A percentile compares a stretch with the other conserved stretches of the same genome.
Conservation (phyloP, 2,888 invertebrate genomes). For the Scaptomyza cyrtandrae region DNA sequence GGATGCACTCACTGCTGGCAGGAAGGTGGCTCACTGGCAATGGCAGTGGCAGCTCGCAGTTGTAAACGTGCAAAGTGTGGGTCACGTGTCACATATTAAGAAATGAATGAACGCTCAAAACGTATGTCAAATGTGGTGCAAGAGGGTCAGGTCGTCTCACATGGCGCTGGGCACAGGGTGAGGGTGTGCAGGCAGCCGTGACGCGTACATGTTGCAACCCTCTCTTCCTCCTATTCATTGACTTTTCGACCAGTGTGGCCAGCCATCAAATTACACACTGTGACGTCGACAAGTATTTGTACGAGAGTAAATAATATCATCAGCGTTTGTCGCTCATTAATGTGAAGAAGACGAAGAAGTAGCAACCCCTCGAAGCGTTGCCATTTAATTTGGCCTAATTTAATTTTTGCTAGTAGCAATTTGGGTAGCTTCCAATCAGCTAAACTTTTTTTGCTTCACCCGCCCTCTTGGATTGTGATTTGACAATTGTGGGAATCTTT, state of each 20-base stretch:
- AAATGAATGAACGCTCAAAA: conserved; percentile 72
- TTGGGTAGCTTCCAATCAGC: conserved; percentile 42
- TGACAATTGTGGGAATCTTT: conserved; percentile 78
- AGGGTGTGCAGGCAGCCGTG: conserved; percentile 75
- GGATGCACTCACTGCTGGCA: conserved; percentile 39
- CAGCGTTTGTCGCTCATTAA: conserved; percentile 77
- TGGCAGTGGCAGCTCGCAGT: conserved; percentile 16
- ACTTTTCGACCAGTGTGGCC: conserved; percentile 71
- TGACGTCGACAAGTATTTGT: conserved; percentile 45
- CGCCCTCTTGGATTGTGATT: conserved; percentile 53
- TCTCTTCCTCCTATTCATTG: conserved; percentile 47
- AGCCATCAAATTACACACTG: conserved; percentile 61
- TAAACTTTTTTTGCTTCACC: conserved; percentile 6
- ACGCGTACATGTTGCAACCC: conserved; percentile 64
- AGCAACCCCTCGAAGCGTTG: conserved; percentile 28
- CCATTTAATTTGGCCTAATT: conserved; percentile 77
- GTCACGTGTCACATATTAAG: conserved; percentile 78
- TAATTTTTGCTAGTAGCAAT: conserved; percentile 73
- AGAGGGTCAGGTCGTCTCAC: conserved; percentile 23
- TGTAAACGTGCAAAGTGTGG: conserved; percentile 74
- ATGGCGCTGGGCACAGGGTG: no score
- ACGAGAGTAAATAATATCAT: conserved; percentile 72
- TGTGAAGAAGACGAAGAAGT: conserved; percentile 12
- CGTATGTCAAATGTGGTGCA: conserved; percentile 73
- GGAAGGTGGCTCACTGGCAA: conserved; percentile 29